Conservation (phyloP, 2,888 invertebrate species). For the Andrena bicolor region DNA sequence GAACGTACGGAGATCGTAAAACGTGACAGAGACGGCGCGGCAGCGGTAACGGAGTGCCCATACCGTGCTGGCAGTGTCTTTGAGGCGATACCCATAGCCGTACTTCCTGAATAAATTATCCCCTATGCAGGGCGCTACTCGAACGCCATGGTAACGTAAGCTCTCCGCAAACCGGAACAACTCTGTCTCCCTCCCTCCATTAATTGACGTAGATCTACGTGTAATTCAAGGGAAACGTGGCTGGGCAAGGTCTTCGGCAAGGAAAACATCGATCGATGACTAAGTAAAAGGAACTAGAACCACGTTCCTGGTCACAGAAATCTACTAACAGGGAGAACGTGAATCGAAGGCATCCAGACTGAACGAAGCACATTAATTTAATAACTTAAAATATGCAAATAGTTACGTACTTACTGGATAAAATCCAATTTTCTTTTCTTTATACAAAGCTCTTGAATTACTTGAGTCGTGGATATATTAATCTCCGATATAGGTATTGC, state of each 20-base stretch:
- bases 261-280: slow-evolving; percentile 22
- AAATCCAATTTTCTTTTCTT: no score
- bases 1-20: slow-evolving; percentile 40
- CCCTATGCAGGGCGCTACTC: slow-evolving; percentile 43
- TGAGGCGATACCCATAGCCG: slow-evolving; percentile 16
- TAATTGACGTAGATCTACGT: slow-evolving; percentile 47
- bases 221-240: slow-evolving; percentile 32
- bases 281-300: background rate
- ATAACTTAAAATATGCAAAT: no score
- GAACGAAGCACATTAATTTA: no score
- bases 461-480: no score
- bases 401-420: no score
- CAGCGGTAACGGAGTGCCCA: slow-evolving; percentile 23
- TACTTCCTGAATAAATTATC: slow-evolving; percentile 62
- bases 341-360: background rate
- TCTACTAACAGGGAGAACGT: background rate
- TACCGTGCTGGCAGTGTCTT: slow-evolving; percentile 27
- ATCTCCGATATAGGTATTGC: no score
- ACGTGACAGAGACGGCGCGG: slow-evolving; percentile 7
- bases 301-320: slow-evolving; percentile 9
- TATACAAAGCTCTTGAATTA: no score
- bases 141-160: slow-evolving; percentile 62
- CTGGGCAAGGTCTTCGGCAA: slow-evolving; percentile 1
- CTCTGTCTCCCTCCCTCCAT: slow-evolving; percentile 25
- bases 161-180: slow-evolving; percentile 54